phyloP scores from a whole-genome alignment of 2,888 invertebrate species.

The Callyntrura sp. region DNA sequence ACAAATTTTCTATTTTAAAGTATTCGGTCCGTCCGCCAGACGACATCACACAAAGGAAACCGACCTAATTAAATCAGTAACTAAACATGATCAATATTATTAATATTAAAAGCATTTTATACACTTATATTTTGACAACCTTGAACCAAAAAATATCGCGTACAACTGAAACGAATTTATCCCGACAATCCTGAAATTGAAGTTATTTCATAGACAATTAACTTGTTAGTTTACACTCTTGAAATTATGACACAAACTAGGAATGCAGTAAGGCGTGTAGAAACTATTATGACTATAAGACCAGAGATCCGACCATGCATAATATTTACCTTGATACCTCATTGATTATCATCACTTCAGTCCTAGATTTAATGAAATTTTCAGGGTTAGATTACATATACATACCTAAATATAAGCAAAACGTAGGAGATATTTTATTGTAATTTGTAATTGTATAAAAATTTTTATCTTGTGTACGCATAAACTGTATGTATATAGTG shows the following conservation, averaged over 20 bases:
- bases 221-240: background rate
- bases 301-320: slow-evolving; percentile 48
- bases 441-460: slow-evolving; percentile 22
- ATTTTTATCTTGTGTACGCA: slow-evolving; percentile 30
- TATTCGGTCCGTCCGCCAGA: slow-evolving; percentile 72
- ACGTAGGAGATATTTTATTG: background rate
- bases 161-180: slow-evolving; percentile 74
- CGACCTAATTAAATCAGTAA: slow-evolving; percentile 63
- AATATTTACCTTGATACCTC: slow-evolving; percentile 41
- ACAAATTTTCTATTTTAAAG: slow-evolving; percentile 22
- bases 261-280: background rate
- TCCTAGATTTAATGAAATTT: slow-evolving; percentile 12
- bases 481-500: slow-evolving; percentile 26
- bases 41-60: slow-evolving; percentile 37
- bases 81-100: slow-evolving; percentile 14
- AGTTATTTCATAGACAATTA: background rate
- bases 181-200: slow-evolving; percentile 71
- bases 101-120: slow-evolving; percentile 22
- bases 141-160: slow-evolving; percentile 58
- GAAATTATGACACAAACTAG: slow-evolving; percentile 4
- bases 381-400: background rate
- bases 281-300: slow-evolving; percentile 47
- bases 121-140: slow-evolving; percentile 45
- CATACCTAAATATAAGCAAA: background rate
- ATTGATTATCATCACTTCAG: slow-evolving; percentile 16